phyloP scores from a whole-genome alignment of 2,113 vertebrate genomes.

The Pungitius pungitius region DNA sequence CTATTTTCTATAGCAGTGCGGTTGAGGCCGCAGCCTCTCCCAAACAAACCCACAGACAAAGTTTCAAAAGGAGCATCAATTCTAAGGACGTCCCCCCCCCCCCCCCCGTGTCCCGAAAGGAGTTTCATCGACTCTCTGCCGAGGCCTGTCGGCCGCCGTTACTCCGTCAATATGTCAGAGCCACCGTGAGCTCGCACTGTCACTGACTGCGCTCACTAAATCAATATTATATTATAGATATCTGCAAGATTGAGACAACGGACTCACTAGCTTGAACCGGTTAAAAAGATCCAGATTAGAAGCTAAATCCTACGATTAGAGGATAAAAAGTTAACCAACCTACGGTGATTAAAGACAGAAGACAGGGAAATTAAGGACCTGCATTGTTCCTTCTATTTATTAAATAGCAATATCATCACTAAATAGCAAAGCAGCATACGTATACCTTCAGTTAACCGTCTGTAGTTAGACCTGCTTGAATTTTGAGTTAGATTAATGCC shows the following conservation, averaged over 20 bases:
- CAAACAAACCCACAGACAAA: neutral
- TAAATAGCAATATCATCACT: too few relatives aligned
- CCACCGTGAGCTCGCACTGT: neutral
- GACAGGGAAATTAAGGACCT: too few relatives aligned
- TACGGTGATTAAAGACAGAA: too few relatives aligned
- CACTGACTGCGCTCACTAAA: neutral
- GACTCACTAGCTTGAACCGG: neutral
- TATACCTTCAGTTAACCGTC: neutral
- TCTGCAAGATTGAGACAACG: neutral
- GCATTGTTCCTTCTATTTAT: neutral
- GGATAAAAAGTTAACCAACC: neutral
- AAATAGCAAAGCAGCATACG: neutral
- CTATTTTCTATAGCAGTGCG: conserved; percentile 15
- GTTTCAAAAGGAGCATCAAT: neutral
- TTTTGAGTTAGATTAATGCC: too few relatives aligned
- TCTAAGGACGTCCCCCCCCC: neutral
- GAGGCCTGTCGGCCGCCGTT: neutral
- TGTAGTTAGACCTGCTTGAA: neutral
- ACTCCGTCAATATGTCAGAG: neutral
- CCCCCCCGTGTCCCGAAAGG: neutral
- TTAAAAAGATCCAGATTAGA: neutral
- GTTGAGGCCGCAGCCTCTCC: conserved; percentile 3
- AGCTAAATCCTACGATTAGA: neutral
- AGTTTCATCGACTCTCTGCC: neutral
- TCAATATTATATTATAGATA: too few relatives aligned